These are phyloP conservation scores for Orthonevra nobilis DNA, from an alignment of 2,888 invertebrate genomes.

Conservation along the genomic window DNA sequence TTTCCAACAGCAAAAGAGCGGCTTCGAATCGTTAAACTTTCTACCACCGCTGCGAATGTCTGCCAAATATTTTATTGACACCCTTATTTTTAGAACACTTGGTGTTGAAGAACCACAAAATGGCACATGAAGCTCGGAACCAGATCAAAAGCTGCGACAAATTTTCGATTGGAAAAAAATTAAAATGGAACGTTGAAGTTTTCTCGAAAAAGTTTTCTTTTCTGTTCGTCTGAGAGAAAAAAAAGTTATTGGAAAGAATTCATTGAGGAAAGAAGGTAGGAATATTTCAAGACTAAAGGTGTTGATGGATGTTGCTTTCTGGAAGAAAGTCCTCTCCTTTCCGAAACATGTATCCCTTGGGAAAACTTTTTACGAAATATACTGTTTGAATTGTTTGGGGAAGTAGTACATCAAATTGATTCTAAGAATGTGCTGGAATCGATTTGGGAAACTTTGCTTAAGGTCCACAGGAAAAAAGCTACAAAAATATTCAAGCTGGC, in stretches of 20 bases:
- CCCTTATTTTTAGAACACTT: conserved; percentile 11
- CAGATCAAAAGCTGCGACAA: conserved; percentile 19
- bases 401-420: too few species aligned
- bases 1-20: background rate
- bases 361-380: too few species aligned
- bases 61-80: conserved; percentile 46
- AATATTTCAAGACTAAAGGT: conserved; percentile 32
- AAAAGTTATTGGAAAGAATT: conserved; percentile 5
- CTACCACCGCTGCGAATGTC: conserved; percentile 21
- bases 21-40: conserved; percentile 49
- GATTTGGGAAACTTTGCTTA: too few species aligned
- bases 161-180: conserved; percentile 59
- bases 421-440: too few species aligned
- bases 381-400: too few species aligned
- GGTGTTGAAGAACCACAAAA: conserved; percentile 33
- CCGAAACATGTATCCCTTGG: conserved; percentile 1
- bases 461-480: too few species aligned
- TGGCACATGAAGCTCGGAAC: conserved; percentile 29
- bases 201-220: conserved; percentile 49
- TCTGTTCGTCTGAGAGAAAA: background rate
- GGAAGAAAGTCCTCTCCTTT: conserved; percentile 30
- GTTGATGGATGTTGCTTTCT: conserved; percentile 52
- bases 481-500: too few species aligned
- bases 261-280: conserved; percentile 15
- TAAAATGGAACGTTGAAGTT: conserved; percentile 56